Base-by-base conservation (phyloP, 2,113 vertebrate species). In the Ageneiosus marmoratus region DNA sequence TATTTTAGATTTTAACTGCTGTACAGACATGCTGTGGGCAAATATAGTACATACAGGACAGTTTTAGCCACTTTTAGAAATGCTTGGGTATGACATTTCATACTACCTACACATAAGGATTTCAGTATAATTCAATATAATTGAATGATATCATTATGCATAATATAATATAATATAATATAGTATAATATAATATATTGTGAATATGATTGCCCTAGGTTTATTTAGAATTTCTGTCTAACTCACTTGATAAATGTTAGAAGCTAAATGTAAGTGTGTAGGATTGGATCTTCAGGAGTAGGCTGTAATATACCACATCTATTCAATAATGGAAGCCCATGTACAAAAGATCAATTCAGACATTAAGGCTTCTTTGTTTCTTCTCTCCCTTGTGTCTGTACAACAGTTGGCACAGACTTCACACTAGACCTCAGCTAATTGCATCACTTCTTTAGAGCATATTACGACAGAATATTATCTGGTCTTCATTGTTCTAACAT, bases 381-480 rank as follows among this genome's bases (percentile, higher is more conserved):
- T 32, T 62, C 46, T 76, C 56, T 60, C 82, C 50, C 74, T 13
- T 60, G 73, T 44, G 51, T 83, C 27, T 56, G 27, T 18, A 70
- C 62, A 93, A 89, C 78, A 72, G 53, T 60, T 79, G 73, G 85
- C 70, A 77, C 55, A 53, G 77, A 72, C 58, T 72, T 72, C 74
- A 83, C 63, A 80, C 79, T 65, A 88, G 74, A 82, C 73, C 44
- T n/a, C 24, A 50, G 78, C 56, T 86, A 86, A 86, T 88, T 83
- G 81, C 56, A 73, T 86, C 83, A 86, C 74, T 74, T 69, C 83
- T 85, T 77, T 77, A 62, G 58, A 84, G 86, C 76, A 75, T 74
- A 85, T 80, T 62, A 74, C 50, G 29, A 62, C 65, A 37, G 58
- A 76, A 84, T 72, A 80, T 74, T 84, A 63, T 79, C 62, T 63